Evolutionary conservation across 2,888 invertebrate genomes (phyloP), one percentile per base, ranked within the genome.

Genomic region (Notodonta dromedarius): DNA sequence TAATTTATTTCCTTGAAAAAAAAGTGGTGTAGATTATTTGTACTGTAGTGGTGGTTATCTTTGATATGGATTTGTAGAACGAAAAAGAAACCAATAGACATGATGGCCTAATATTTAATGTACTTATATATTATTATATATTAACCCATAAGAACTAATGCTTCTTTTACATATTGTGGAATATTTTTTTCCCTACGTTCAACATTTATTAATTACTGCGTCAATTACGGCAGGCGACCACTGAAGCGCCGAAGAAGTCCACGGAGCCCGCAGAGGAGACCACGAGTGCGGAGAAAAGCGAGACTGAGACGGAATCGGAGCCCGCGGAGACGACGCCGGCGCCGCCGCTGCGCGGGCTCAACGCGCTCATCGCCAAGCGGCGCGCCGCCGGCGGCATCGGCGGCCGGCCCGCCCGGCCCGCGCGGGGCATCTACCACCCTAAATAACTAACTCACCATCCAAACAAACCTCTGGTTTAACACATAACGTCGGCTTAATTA

Each of bases 311-410:
- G 8, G 91, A 90, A 63, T 80, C 89, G 4, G 73, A 80, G 16
- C 79, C 85, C 0, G 77, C 76, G 5, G 91, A 91, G 72, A 93
- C 92, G 46, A 95, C 95, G 59, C 88, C 94, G 40, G 94, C 95
- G 64, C 93, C 94, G 56, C 94, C 94, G 61, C 94, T 96, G 42
- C 94, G 95, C 65, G 96, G 96, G 0, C 88, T 96, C 0, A 94
- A 94, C 75, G 96, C 96, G 50, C 92, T 97, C 44, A 90, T 97
- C 56, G 96, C 96, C 4, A 95, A 96, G 56, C 93, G 97, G 73
- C 95, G 96, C 82, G 93, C 96, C 77, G 94, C 95, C 40, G 90
- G 86, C 53, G 88, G 88, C 56, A 79, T 85, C 58, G 90, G 88
- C 39, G 80, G 79, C 39, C 70, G 91, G 6, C 90, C 89, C 5